Conservation (phyloP, 2,888 invertebrate species). For the Gari tellinella region DNA sequence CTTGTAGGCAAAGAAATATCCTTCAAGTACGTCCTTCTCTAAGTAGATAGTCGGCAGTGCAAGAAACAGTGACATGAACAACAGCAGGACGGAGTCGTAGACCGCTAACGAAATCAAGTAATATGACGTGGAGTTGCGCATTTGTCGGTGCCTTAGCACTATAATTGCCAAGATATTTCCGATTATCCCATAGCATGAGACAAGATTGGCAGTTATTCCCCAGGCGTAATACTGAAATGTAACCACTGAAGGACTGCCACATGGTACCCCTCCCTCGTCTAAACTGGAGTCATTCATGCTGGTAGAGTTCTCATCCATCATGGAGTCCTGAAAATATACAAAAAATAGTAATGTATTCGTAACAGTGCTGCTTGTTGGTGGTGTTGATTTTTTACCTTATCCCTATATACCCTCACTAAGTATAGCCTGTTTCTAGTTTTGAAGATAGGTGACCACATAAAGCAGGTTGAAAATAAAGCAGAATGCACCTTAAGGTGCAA, state of each 20-base stretch:
- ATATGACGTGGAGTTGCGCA: slow-evolving; percentile 98
- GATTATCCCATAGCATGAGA: slow-evolving; percentile 90
- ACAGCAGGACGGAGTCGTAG: slow-evolving; percentile 95
- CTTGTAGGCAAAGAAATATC: slow-evolving; percentile 91
- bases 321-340: not conserved
- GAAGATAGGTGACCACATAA: too few relatives aligned
- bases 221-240: slow-evolving; percentile 88
- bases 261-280: slow-evolving; percentile 5
- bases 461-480: too few relatives aligned
- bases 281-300: slow-evolving; percentile 11
- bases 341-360: too few relatives aligned
- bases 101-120: slow-evolving; percentile 96
- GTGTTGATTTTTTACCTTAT: too few relatives aligned
- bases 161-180: slow-evolving; percentile 82
- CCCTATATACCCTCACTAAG: too few relatives aligned
- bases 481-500: too few relatives aligned
- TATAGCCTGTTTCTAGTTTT: too few relatives aligned
- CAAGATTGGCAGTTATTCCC: slow-evolving; percentile 95
- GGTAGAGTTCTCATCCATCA: slow-evolving; percentile 26
- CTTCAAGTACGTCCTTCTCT: slow-evolving; percentile 90
- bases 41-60: slow-evolving; percentile 75
- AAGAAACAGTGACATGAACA: slow-evolving; percentile 85
- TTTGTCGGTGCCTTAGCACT: slow-evolving; percentile 88
- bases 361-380: too few relatives aligned
- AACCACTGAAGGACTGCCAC: slow-evolving; percentile 38